A percentile compares a stretch with the other conserved stretches of the same genome.
Conservation (phyloP, 2,888 invertebrate species). For the Therioaphis trifolii region DNA sequence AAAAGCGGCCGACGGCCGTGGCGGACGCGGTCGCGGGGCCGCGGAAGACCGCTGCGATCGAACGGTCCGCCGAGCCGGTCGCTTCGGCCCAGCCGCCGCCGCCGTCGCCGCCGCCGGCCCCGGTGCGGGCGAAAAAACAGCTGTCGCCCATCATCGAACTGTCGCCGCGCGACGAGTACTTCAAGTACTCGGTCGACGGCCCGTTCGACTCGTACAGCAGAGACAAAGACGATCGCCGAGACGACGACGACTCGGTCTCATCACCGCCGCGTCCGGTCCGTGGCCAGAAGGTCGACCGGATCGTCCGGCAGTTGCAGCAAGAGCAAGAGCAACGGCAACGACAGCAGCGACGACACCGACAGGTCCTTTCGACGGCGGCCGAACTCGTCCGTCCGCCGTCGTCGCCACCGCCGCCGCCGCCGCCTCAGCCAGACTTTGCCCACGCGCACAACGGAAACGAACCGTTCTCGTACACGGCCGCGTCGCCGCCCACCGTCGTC, state of each 20-base stretch:
- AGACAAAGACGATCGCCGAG: no score
- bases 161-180: slow-evolving; percentile 71
- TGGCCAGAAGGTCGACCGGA: slow-evolving; percentile 74
- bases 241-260: slow-evolving; percentile 68
- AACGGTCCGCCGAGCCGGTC: slow-evolving; percentile 43
- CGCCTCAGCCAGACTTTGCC: slow-evolving; percentile 71
- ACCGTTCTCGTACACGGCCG: slow-evolving; percentile 82
- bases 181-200: slow-evolving; percentile 74
- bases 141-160: slow-evolving; percentile 82
- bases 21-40: not conserved
- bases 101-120: slow-evolving; percentile 51
- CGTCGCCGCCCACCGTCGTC: slow-evolving; percentile 43
- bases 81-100: not conserved
- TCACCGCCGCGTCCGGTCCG: slow-evolving; percentile 54
- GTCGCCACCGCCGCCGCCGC: slow-evolving; percentile 70
- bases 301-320: slow-evolving; percentile 77
- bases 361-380: slow-evolving; percentile 63
- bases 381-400: slow-evolving; percentile 71
- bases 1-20: slow-evolving; percentile 13
- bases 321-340: slow-evolving; percentile 21
- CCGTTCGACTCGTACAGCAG: no score
- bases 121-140: slow-evolving; percentile 74
- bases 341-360: slow-evolving; percentile 66
- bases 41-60: slow-evolving; percentile 3
- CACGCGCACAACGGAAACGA: slow-evolving; percentile 79